A percentile compares a stretch with the other conserved stretches of the same genome.
These are phyloP conservation scores for Ceyx erithaca DNA, from an alignment of 2,797 vertebrate species.

Conservation along the genomic window DNA sequence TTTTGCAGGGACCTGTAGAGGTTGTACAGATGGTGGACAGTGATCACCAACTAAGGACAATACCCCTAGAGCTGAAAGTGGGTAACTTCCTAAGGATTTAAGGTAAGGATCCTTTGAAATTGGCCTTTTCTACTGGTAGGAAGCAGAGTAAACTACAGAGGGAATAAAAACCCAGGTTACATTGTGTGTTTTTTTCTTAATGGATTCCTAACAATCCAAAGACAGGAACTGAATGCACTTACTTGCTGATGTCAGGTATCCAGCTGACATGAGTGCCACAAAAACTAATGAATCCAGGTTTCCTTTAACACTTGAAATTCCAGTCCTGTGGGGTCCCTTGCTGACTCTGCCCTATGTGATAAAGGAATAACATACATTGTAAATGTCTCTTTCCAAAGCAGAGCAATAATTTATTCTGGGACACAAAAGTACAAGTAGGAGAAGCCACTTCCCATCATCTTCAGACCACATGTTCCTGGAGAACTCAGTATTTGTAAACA, in stretches of 20 bases:
- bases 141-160: neutral
- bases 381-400: neutral
- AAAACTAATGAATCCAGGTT: neutral
- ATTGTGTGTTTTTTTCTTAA: neutral
- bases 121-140: neutral
- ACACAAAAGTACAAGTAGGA: neutral
- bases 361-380: neutral
- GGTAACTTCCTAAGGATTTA: neutral
- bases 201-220: neutral
- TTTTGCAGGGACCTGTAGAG: neutral
- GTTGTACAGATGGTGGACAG: neutral
- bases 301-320: neutral
- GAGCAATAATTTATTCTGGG: neutral
- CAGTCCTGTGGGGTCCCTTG: neutral
- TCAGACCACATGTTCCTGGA: neutral
- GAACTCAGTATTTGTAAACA: neutral
- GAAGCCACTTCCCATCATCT: conserved; percentile 1
- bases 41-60: neutral
- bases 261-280: neutral
- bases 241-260: neutral
- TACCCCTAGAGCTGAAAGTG: neutral
- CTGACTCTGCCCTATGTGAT: neutral
- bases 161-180: neutral
- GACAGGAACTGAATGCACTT: neutral
- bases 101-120: neutral